Base-by-base conservation (phyloP, 2,888 invertebrate genomes). In the Anorthoa munda region DNA sequence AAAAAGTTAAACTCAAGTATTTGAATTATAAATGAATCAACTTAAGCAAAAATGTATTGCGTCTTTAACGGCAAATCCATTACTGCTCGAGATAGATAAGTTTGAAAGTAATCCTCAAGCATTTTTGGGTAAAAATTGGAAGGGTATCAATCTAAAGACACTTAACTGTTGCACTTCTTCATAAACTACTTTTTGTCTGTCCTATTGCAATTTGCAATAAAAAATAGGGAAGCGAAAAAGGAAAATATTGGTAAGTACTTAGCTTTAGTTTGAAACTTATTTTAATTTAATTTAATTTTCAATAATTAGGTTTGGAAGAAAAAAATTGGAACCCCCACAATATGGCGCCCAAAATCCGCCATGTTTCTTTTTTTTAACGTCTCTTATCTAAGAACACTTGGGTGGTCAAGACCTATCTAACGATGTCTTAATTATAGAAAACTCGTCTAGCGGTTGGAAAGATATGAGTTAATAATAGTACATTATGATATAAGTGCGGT, bases 21-120 rank as follows among this genome's bases (percentile, higher is more conserved):
- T 86, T 84, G 75, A 83, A 77, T 77, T 75, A 84, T 77, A 83
- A 83, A 84, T 81, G 75, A 77, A 70, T 80, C 77, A 58, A 70
- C 66, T 85, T 83, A 64, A 72, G 71, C 45, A 81, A 85, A 83
- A 79, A 72, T 66, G 15, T 72, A 83, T 82, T 68, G 56, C 75
- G 59, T 72, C 77, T 85, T 70, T 77, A 82, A 66, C 71, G 53
- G 66, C 50, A 85, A 84, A 85, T 72, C 83, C 68, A 83, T 85
- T 85, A 83, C 75, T 72, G 80, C 65, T 75, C 45, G 53, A 68
- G 67, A 77, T 75, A 72, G 72, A 85, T 83, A 75, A 76, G 59
- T 82, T 84, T 67, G 56, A 70, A 75, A 80, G 66, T 60, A 80
- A 77, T 66, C 48, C 61, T 66, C 39, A 56, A 72, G 65, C 55